These are phyloP conservation scores for Hyposoter dolosus DNA, from an alignment of 2,888 invertebrate genomes.

Conservation along the genomic window DNA sequence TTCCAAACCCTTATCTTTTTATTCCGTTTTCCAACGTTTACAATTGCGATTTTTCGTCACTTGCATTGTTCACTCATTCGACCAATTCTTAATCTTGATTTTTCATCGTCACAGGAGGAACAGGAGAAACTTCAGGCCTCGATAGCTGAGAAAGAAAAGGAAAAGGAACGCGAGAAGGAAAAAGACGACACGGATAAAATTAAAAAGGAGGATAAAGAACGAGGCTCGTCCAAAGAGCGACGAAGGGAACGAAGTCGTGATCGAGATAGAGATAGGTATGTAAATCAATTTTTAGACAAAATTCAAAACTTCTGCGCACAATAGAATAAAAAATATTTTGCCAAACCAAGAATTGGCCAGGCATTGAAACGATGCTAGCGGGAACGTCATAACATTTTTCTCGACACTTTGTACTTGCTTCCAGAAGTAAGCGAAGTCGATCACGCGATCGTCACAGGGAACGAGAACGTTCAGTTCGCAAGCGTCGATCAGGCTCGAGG, in stretches of 20 bases:
- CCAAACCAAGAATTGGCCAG: neutral
- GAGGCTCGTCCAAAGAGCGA: slow-evolving; percentile 82
- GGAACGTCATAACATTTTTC: neutral
- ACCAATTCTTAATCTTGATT: neutral
- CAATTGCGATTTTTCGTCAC: neutral
- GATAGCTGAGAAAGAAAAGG: slow-evolving; percentile 85
- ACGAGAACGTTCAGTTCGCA: slow-evolving; percentile 82
- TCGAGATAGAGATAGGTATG: slow-evolving; percentile 81
- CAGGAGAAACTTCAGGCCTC: slow-evolving; percentile 90
- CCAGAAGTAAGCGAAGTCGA: slow-evolving; percentile 84
- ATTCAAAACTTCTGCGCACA: neutral
- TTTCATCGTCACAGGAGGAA: slow-evolving; percentile 87
- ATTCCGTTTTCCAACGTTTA: neutral
- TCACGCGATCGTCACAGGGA: slow-evolving; percentile 84
- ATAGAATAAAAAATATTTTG: neutral
- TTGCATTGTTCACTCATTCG: neutral
- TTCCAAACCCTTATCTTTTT: neutral
- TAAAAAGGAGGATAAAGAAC: slow-evolving; percentile 83
- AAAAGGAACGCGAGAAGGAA: slow-evolving; percentile 84
- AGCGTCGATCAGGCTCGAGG: slow-evolving; percentile 80
- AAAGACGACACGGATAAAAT: slow-evolving; percentile 82
- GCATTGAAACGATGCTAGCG: neutral
- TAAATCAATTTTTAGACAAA: neutral
- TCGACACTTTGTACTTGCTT: slow-evolving; percentile 19
- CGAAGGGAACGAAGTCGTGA: slow-evolving; percentile 84